These are phyloP conservation scores for Gerris buenoi DNA, from an alignment of 1,140 invertebrate genomes.

Conservation along the genomic window DNA sequence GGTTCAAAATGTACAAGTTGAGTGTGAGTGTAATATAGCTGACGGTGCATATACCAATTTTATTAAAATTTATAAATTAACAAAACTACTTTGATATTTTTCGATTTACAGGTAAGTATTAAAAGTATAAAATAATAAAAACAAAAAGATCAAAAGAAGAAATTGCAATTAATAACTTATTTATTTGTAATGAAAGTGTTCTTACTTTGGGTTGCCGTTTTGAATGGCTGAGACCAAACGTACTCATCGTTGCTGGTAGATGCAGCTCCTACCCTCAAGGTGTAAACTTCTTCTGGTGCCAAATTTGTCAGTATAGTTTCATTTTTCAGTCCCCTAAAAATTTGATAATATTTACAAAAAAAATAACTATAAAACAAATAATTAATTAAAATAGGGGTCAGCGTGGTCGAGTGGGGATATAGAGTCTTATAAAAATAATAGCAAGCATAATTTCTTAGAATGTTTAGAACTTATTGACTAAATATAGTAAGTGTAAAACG, in stretches of 20 bases:
- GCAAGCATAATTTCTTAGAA: too few species aligned
- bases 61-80: too few species aligned
- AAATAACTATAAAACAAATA: not conserved
- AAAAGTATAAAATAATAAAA: not conserved
- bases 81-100: too few species aligned
- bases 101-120: too few species aligned
- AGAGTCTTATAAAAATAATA: not conserved
- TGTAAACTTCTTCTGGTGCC: conserved; percentile 13
- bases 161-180: not conserved
- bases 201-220: not conserved
- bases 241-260: not conserved
- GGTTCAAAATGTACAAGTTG: too few species aligned
- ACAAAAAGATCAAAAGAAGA: not conserved
- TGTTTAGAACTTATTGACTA: too few species aligned
- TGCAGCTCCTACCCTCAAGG: conserved; percentile 1
- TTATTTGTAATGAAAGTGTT: not conserved
- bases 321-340: not conserved
- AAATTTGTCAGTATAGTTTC: not conserved
- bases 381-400: not conserved
- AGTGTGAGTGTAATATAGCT: too few species aligned
- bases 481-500: too few species aligned
- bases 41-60: too few species aligned
- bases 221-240: not conserved
- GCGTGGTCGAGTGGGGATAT: not conserved
- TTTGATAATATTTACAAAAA: not conserved